phyloP scores from a whole-genome alignment of 2,888 invertebrate species.

The Thera obeliscata region DNA sequence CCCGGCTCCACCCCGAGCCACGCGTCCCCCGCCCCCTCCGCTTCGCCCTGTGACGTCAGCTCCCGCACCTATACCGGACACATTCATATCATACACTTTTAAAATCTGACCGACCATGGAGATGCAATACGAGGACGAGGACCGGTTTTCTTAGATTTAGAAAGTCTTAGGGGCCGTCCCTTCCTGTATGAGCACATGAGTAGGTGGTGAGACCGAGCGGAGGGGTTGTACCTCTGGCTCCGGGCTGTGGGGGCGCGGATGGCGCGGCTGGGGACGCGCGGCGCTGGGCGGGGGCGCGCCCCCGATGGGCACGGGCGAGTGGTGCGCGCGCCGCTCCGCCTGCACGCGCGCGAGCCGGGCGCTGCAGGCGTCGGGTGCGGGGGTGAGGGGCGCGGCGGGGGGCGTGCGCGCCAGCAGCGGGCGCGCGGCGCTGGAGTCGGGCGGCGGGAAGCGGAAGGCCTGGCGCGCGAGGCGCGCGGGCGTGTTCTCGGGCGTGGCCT shows the following conservation, averaged over 20 bases:
- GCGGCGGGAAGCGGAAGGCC: constrained; percentile 75
- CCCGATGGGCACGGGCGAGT: constrained; percentile 76
- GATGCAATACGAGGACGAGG: too few relatives aligned
- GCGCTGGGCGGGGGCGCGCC: constrained; percentile 68
- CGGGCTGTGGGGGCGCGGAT: constrained; percentile 56
- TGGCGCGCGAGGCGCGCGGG: constrained; percentile 88
- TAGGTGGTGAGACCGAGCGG: background rate
- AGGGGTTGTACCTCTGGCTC: constrained; percentile 57
- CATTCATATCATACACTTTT: too few relatives aligned
- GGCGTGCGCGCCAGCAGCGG: constrained; percentile 38
- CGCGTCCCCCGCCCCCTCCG: constrained; percentile 1
- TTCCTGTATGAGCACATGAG: too few relatives aligned
- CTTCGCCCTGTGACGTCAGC: constrained; percentile 38
- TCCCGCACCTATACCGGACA: constrained; percentile 34
- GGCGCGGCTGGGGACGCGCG: constrained; percentile 57
- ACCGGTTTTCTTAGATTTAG: too few relatives aligned
- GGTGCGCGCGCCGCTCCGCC: constrained; percentile 74
- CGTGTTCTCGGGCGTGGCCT: constrained; percentile 88
- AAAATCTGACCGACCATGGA: too few relatives aligned
- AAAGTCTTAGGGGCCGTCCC: too few relatives aligned
- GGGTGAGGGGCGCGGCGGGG: constrained; percentile 55
- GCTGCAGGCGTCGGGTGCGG: constrained; percentile 59
- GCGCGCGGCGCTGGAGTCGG: constrained; percentile 55
- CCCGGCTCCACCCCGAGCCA: background rate
- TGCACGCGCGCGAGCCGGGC: constrained; percentile 77